phyloP scores from a whole-genome alignment of 2,113 vertebrate genomes.

The Seriola quinqueradiata region DNA sequence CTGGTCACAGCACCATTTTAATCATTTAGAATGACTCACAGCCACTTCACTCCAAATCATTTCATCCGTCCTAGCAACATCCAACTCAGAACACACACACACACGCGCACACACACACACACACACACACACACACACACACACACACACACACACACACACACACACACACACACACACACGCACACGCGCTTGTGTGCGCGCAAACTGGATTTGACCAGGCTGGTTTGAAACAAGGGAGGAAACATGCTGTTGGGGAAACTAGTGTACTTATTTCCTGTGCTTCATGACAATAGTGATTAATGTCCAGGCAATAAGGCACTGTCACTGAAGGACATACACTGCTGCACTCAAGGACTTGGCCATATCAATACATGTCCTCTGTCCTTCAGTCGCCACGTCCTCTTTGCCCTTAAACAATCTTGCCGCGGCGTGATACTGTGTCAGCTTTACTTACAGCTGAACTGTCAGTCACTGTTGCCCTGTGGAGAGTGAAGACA shows the following conservation, averaged over 20 bases:
- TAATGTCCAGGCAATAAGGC: constrained; percentile 80
- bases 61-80: constrained; percentile 66
- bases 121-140: neutral
- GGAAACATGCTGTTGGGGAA: constrained; percentile 58
- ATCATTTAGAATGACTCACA: constrained; percentile 77
- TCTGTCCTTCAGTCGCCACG: constrained; percentile 67
- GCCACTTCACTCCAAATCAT: constrained; percentile 74
- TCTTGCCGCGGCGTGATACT: constrained; percentile 63
- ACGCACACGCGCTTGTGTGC: neutral
- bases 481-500: constrained; percentile 65
- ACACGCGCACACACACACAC: neutral
- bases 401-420: constrained; percentile 72
- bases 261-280: constrained; percentile 66
- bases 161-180: constrained; percentile 1
- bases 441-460: constrained; percentile 77
- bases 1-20: constrained; percentile 75
- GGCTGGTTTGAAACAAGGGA: constrained; percentile 54
- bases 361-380: constrained; percentile 79
- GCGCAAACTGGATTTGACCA: constrained; percentile 23
- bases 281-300: constrained; percentile 81
- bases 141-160: neutral
- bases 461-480: constrained; percentile 73
- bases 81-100: constrained; percentile 14
- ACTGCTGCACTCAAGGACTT: constrained; percentile 77
- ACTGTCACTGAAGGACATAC: constrained; percentile 79